Evolutionary conservation across 2,797 vertebrate genomes (phyloP).

Genomic region (Anniella stebbinsi): DNA sequence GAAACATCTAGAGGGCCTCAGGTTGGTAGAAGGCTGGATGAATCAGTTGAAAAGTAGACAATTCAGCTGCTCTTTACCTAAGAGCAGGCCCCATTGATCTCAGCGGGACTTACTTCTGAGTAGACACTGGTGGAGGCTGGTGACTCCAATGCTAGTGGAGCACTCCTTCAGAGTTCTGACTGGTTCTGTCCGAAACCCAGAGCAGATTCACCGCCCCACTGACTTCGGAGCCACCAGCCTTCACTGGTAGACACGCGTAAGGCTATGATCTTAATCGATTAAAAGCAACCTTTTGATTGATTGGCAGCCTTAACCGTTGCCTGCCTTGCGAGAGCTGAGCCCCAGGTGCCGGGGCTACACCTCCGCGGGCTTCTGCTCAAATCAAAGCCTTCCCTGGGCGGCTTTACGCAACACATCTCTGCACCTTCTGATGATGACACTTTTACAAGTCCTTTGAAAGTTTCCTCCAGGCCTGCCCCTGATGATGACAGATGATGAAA

Average conservation of each 20-base stretch:
- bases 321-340: not conserved
- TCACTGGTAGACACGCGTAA: not conserved
- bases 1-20: not conserved
- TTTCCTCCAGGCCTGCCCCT: not conserved
- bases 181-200: too few species aligned
- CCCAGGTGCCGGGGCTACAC: not conserved
- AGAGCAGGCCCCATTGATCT: too few species aligned
- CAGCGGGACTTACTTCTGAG: not conserved
- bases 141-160: too few species aligned
- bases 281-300: not conserved
- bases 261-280: not conserved
- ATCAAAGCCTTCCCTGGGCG: not conserved
- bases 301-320: too few species aligned
- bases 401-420: not conserved
- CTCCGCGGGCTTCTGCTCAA: too few species aligned
- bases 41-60: not conserved
- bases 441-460: not conserved
- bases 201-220: too few species aligned
- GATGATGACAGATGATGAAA: constrained; percentile 50
- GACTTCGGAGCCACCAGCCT: too few species aligned
- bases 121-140: not conserved
- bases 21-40: not conserved
- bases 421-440: not conserved
- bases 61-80: not conserved
- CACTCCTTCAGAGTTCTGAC: too few species aligned